Percentiles rank a stretch among this genome's conserved stretches.
Evolutionary conservation across 2,888 invertebrate species (phyloP).

Genomic region (Ichneumoninae sp.): DNA sequence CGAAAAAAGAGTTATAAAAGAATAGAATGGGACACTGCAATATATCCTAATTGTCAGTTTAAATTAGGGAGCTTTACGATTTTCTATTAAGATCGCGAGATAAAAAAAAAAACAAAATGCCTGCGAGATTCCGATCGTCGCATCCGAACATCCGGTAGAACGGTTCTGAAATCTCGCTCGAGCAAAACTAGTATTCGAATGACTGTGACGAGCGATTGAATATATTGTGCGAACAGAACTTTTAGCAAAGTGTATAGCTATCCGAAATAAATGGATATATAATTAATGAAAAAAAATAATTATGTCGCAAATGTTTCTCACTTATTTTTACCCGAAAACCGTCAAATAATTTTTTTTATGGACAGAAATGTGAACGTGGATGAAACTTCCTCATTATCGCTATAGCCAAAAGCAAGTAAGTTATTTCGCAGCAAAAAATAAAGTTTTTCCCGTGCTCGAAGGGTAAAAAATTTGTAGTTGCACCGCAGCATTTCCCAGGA

Average conservation of each 20-base stretch:
- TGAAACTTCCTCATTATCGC: not conserved
- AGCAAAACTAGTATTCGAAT: constrained; percentile 67
- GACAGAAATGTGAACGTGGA: not conserved
- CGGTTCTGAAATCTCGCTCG: constrained; percentile 29
- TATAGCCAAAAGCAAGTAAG: not conserved
- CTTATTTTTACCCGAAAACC: constrained; percentile 12
- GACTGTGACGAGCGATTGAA: constrained; percentile 66
- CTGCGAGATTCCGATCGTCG: constrained; percentile 47
- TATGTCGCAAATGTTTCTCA: constrained; percentile 9
- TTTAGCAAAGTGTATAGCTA: constrained; percentile 80
- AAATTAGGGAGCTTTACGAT: constrained; percentile 81
- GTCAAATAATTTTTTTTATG: not conserved
- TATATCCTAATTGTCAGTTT: constrained; percentile 82
- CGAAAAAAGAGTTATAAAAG: constrained; percentile 62
- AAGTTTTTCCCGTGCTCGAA: not conserved
- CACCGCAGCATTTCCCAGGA: not conserved
- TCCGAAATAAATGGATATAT: constrained; percentile 82
- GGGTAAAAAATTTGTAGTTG: not conserved
- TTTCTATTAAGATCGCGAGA: constrained; percentile 71
- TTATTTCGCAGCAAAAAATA: not conserved
- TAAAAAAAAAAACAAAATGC: constrained; percentile 2
- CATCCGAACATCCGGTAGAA: constrained; percentile 50
- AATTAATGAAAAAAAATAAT: constrained; percentile 65
- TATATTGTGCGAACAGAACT: constrained; percentile 61
- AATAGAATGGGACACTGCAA: constrained; percentile 83